Evolutionary conservation across 2,113 vertebrate species (phyloP).

Genomic region (Amphiprion percula): DNA sequence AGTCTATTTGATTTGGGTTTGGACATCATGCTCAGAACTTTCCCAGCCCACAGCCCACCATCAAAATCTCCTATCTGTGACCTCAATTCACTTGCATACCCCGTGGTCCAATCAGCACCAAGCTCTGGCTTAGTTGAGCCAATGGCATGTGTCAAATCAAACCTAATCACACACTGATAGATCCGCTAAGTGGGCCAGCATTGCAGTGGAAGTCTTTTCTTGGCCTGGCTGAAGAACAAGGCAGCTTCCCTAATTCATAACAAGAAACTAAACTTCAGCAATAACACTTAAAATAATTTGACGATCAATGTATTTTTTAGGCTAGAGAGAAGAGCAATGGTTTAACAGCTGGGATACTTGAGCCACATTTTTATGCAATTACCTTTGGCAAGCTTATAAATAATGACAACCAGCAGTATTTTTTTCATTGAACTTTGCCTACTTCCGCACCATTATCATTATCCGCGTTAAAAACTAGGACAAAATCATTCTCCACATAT

Average conservation of each 20-base stretch:
- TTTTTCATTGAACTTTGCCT: constrained; percentile 46
- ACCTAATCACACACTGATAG: constrained; percentile 60
- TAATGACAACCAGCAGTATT: constrained; percentile 41
- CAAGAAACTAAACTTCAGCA: constrained; percentile 16
- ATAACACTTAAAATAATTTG: not conserved
- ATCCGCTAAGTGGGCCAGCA: constrained; percentile 57
- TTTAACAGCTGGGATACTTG: constrained; percentile 30
- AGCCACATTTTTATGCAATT: constrained; percentile 45
- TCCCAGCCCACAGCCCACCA: constrained; percentile 15
- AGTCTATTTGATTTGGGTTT: constrained; percentile 61
- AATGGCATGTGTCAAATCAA: constrained; percentile 61
- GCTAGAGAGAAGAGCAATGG: not conserved
- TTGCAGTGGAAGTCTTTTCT: constrained; percentile 27
- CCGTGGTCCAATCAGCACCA: constrained; percentile 54
- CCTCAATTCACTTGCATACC: constrained; percentile 60
- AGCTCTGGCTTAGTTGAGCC: constrained; percentile 41
- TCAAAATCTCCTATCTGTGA: constrained; percentile 50
- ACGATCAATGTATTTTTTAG: constrained; percentile 11
- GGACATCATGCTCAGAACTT: constrained; percentile 47
- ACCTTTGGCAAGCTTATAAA: constrained; percentile 58
- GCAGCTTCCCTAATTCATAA: constrained; percentile 1
- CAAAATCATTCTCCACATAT: constrained; percentile 32
- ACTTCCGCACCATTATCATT: constrained; percentile 51
- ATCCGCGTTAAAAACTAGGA: constrained; percentile 43
- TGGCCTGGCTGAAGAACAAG: constrained; percentile 20